These are phyloP conservation scores for Trochalopteron elliotii DNA, from an alignment of 2,113 vertebrate species.

Conservation along the genomic window DNA sequence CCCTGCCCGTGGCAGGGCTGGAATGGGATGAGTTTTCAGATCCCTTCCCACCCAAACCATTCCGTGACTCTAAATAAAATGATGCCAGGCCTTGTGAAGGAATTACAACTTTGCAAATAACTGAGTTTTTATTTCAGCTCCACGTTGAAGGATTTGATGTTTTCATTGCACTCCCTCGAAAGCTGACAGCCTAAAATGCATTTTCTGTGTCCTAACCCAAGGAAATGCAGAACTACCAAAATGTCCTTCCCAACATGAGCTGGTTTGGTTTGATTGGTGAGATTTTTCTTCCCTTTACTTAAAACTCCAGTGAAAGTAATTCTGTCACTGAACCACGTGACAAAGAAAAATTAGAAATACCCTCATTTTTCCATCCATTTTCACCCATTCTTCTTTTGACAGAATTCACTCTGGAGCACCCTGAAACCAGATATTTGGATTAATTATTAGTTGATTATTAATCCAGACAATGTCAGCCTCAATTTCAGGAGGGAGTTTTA, in stretches of 20 bases:
- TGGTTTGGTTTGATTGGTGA: not conserved
- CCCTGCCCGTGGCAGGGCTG: not conserved
- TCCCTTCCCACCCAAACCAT: not conserved
- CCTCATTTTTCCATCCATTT: not conserved
- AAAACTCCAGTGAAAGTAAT: not conserved
- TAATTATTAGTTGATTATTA: not conserved
- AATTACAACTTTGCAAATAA: not conserved
- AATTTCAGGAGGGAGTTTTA: not conserved
- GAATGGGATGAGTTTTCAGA: fast-evolving
- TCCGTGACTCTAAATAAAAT: not conserved
- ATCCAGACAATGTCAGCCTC: not conserved
- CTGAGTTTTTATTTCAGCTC: not conserved
- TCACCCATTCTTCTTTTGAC: not conserved
- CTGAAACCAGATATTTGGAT: not conserved
- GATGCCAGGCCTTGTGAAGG: not conserved
- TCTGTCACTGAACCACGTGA: not conserved
- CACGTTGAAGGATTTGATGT: not conserved
- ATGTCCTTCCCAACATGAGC: not conserved
- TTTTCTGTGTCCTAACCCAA: not conserved
- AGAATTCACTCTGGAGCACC: not conserved
- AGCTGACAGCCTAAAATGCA: not conserved
- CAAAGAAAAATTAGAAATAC: not conserved
- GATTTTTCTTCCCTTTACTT: not conserved
- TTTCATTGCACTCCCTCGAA: not conserved
- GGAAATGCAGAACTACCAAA: not conserved